Evolutionary conservation across 1,140 invertebrate species (phyloP), one percentile per base, ranked within the genome.

Genomic region (Chymomyza costata): DNA sequence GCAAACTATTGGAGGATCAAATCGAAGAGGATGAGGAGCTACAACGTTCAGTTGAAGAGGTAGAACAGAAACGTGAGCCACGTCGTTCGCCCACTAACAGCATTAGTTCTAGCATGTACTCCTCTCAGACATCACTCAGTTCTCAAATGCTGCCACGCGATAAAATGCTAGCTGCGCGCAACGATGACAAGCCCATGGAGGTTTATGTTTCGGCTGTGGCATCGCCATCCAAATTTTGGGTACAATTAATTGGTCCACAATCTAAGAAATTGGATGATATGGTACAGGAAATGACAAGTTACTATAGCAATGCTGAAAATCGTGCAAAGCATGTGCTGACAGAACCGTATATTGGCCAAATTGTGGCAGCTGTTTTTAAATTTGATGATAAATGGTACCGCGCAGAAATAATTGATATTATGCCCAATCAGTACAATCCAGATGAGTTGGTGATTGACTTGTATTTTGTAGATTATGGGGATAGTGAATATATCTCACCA

Each of bases 381-480:
- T 89, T 90, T 83, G 93, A 95, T 85, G 88, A 90, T 2, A 90
- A 90, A 64, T 95, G 93, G 93, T 88, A 88, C 67, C 71, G 87
- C 10, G 87, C 87, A 1, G 86, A 90, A 56, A 88, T 91, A 2
- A 85, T 89, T 18, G 88, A 88, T 37, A 86, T 92, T 10, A 84
- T 87, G 21, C 87, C 87, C 45, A 89, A 89, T 81, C 88, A 89
- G 59, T 89, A 89, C 30, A 88, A 90, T 70, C 84, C 87, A 0
- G 85, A 87, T 16, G 71, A 87, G 43, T 73, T 87, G 60, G 86
- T 89, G 18, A 90, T 92, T 0, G 89, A 91, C 65, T 86, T 95
- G 2, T 93, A 92, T 70, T 95, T 91, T 81, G 87, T 95, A 25
- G 94, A 95, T 86, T 96, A 93, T 85, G 94, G 94, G 0, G 93